Evolutionary conservation across 2,888 invertebrate genomes (phyloP), one percentile per base, ranked within the genome.

Genomic region (Ichneumoninae sp.): DNA sequence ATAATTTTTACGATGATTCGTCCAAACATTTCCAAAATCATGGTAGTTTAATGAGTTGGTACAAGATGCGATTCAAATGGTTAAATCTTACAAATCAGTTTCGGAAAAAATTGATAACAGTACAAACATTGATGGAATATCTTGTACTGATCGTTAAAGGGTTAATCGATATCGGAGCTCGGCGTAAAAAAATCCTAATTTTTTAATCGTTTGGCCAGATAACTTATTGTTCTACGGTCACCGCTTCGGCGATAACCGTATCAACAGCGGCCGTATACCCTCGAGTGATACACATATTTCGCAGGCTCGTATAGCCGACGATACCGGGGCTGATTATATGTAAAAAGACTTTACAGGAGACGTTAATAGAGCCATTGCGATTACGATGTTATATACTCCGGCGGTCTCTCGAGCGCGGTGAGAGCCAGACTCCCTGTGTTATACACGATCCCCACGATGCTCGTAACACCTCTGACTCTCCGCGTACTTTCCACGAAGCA

Each of bases 341-440:
- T 89, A 90, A 91, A 90, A 89, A 91, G 89, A 89, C 89, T 90
- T 90, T 89, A 89, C 90, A 78, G 47, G 90, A 88, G 89, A 89
- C 89, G 88, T 90, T 90, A 91, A 90, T 89, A 89, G 89, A 87
- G 87, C 89, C 89, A 87, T 90, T 89, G 90, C 90, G 91, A 91
- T 91, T 91, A 90, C 90, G 92, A 90, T 91, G 90, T 90, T 91
- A 90, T 90, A 90, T 89, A 89, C 87, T 62, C 71, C 72, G 50
- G 68, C 22, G 71, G 52, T 74, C 62, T 50, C 52, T 57, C 69
- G 22, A 26, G 30, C 57, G 62, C 10, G 60, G 33, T 36, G 30
- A 19, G 26, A 36, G 57, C 66, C 54, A 50, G 50, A 60, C 33
- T 65, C 40, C 22, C 36, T 19, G 62, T 62, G 60, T 78, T 74